These are phyloP conservation scores for Sapayoa aenigma DNA, from an alignment of 2,113 vertebrate genomes.

Conservation along the genomic window DNA sequence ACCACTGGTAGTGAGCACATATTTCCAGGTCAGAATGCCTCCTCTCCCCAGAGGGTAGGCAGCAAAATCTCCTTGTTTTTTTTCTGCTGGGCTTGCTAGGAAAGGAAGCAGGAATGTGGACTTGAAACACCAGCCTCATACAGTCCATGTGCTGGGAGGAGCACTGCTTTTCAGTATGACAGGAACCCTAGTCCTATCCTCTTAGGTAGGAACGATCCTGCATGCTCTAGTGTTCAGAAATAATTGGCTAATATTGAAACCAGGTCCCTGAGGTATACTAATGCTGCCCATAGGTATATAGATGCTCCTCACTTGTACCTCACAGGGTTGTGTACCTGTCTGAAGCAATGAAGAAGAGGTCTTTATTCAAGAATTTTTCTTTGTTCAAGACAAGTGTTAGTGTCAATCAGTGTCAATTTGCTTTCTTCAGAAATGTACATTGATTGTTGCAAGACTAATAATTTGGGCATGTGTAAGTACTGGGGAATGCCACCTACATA, in stretches of 20 bases:
- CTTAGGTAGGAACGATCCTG: not conserved
- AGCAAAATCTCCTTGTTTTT: not conserved
- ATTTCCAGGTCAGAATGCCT: not conserved
- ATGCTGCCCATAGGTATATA: not conserved
- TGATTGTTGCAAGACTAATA: not conserved
- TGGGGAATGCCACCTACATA: not conserved
- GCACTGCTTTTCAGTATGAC: not conserved
- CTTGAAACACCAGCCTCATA: not conserved
- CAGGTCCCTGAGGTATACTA: not conserved
- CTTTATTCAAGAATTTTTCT: not conserved
- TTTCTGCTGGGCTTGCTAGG: not conserved
- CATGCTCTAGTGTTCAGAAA: not conserved
- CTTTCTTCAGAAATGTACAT: not conserved
- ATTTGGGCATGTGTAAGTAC: not conserved
- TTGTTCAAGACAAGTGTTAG: not conserved
- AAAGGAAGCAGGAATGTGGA: not conserved
- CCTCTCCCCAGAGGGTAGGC: not conserved
- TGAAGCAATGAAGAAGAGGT: not conserved
- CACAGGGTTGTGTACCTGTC: not conserved
- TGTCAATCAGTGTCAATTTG: not conserved
- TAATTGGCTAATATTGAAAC: not conserved
- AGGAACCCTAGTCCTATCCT: fast-evolving
- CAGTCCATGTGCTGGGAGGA: not conserved
- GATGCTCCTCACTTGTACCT: not conserved
- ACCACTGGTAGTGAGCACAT: not conserved